Conservation (phyloP, 2,888 invertebrate species). For the Epirrita christyi region DNA sequence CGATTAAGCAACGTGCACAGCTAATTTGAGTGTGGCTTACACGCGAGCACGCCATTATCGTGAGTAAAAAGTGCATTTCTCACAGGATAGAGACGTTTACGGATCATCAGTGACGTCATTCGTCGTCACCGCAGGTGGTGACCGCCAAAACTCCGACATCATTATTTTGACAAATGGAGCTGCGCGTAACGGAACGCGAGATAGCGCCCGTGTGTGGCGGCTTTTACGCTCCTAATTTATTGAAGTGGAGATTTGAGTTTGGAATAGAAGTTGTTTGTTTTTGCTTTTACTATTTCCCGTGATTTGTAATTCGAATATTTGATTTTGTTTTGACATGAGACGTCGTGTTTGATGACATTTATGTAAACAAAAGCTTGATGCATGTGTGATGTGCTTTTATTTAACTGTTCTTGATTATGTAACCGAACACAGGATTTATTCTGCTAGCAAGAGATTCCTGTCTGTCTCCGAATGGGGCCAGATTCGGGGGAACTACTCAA, state of each 20-base stretch:
- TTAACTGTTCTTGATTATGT: conserved; percentile 12
- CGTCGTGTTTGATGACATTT: conserved; percentile 49
- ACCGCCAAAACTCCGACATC: conserved; percentile 64
- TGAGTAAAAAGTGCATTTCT: conserved; percentile 52
- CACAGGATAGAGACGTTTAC: conserved; percentile 56
- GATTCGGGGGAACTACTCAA: too few relatives aligned
- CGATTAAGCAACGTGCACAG: conserved; percentile 63
- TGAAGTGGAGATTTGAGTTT: conserved; percentile 46
- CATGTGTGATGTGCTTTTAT: conserved; percentile 25
- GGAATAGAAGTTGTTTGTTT: conserved; percentile 48
- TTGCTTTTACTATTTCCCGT: conserved; percentile 49
- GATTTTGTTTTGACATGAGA: conserved; percentile 50
- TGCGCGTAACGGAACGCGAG: conserved; percentile 55
- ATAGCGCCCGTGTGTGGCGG: conserved; percentile 50
- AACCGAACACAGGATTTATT: neutral
- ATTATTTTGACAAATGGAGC: conserved; percentile 79
- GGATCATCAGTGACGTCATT: conserved; percentile 39
- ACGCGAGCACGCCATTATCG: conserved; percentile 69
- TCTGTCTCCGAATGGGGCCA: too few relatives aligned
- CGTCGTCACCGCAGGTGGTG: conserved; percentile 46
- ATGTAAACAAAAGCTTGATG: conserved; percentile 51
- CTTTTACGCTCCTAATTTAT: conserved; percentile 55
- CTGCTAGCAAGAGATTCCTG: too few relatives aligned
- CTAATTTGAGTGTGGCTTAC: conserved; percentile 66
- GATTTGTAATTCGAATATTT: conserved; percentile 41